Conservation (phyloP, 2,888 invertebrate genomes). For the Eupelmus urozonus region DNA sequence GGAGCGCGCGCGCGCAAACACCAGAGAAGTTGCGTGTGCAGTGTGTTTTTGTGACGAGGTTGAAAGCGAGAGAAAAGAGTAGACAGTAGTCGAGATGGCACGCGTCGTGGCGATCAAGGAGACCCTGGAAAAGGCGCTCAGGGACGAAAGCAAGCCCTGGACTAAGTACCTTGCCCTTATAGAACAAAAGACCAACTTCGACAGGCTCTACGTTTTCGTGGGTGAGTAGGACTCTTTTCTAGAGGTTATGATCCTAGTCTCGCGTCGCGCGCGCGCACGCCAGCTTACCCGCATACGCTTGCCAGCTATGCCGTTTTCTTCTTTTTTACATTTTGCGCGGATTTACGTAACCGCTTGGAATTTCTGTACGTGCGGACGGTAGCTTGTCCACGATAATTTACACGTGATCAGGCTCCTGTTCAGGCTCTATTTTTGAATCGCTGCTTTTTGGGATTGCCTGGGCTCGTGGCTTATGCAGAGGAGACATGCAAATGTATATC, state of each 20-base stretch:
- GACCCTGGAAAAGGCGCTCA: constrained; percentile 81
- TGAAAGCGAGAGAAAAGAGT: not conserved
- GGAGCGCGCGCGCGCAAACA: not conserved
- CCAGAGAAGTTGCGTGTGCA: not conserved
- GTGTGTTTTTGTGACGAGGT: not conserved
- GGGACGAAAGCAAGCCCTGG: constrained; percentile 87
- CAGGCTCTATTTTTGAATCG: no score
- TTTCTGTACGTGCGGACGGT: no score
- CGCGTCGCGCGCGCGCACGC: not conserved
- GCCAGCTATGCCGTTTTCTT: no score
- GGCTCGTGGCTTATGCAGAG: no score
- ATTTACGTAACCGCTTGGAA: constrained; percentile 48
- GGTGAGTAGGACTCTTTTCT: constrained; percentile 80
- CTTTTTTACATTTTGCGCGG: constrained; percentile 42
- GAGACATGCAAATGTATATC: not conserved
- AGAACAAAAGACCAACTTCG: constrained; percentile 86
- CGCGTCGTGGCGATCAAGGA: constrained; percentile 80
- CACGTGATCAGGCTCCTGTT: no score
- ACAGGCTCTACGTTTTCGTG: constrained; percentile 86
- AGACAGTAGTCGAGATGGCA: constrained; percentile 67
- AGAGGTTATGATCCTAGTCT: constrained; percentile 61
- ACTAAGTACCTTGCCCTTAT: constrained; percentile 82
- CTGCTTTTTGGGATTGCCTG: no score
- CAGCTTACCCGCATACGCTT: no score
- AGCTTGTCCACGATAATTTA: no score